Conservation (phyloP, 2,888 invertebrate species). For the Aspidiotus destructor region DNA sequence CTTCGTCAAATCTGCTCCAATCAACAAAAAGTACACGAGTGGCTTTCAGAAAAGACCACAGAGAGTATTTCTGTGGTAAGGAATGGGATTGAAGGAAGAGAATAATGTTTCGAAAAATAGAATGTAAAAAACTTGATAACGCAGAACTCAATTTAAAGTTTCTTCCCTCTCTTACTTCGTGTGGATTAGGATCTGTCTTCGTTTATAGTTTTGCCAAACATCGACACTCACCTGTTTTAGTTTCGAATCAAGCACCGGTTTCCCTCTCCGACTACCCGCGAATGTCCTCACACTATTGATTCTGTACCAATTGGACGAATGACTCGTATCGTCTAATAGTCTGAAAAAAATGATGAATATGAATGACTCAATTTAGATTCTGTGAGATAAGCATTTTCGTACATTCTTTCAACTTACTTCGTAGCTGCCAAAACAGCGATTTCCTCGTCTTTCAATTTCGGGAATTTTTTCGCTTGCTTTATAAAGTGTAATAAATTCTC, state of each 20-base stretch:
- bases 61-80: too few species aligned
- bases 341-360: constrained; percentile 37
- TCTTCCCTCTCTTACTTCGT: too few species aligned
- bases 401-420: constrained; percentile 40
- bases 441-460: constrained; percentile 47
- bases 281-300: constrained; percentile 48
- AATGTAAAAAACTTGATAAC: too few species aligned
- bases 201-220: too few species aligned
- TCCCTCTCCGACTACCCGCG: constrained; percentile 45
- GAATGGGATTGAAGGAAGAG: too few species aligned
- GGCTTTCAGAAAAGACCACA: too few species aligned
- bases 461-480: constrained; percentile 46
- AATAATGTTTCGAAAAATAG: too few species aligned
- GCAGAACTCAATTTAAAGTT: too few species aligned
- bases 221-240: constrained; percentile 44
- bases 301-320: constrained; percentile 50
- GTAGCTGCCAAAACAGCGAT: constrained; percentile 48
- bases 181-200: too few species aligned
- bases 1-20: too few species aligned
- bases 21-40: too few species aligned
- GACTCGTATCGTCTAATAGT: constrained; percentile 45
- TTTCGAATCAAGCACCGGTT: constrained; percentile 44
- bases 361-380: not conserved
- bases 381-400: constrained; percentile 2
- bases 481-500: constrained; percentile 44